These are phyloP conservation scores for Drosophila kanekoi DNA, from an alignment of 2,888 invertebrate species.

Conservation along the genomic window DNA sequence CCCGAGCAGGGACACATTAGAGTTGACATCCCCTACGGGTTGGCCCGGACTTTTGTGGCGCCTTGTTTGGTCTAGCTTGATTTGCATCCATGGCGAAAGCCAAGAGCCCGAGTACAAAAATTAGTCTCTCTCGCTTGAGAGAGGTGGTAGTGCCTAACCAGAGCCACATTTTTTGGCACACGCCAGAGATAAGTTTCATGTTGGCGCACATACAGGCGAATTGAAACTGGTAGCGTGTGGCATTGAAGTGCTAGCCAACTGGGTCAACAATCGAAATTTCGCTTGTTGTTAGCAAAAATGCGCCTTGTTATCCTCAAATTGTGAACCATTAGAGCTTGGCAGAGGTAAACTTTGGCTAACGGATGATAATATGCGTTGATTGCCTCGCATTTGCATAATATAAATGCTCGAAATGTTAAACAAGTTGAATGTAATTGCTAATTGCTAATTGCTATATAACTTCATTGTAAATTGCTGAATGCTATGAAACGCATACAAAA, in stretches of 20 bases:
- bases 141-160: conserved; percentile 5
- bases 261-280: conserved; percentile 61
- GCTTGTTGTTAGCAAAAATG: conserved; percentile 27
- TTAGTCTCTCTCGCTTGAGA: conserved; percentile 29
- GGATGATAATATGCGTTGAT: conserved; percentile 16
- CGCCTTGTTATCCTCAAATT: conserved; percentile 32
- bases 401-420: neutral
- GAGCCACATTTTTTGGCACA: conserved; percentile 39
- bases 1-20: conserved; percentile 33
- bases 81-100: conserved; percentile 27
- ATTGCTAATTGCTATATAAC: neutral
- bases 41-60: conserved; percentile 10
- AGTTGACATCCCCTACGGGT: conserved; percentile 20
- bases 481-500: neutral
- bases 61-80: conserved; percentile 22
- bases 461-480: neutral
- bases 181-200: conserved; percentile 29
- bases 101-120: conserved; percentile 22
- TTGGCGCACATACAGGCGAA: conserved; percentile 7
- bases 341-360: conserved; percentile 1
- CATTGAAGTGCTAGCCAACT: conserved; percentile 60
- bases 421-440: conserved; percentile 6
- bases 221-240: conserved; percentile 28
- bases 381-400: conserved; percentile 6
- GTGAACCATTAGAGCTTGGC: conserved; percentile 5